Evolutionary conservation across 1,140 invertebrate species (phyloP).

Genomic region (Solen grandis): DNA sequence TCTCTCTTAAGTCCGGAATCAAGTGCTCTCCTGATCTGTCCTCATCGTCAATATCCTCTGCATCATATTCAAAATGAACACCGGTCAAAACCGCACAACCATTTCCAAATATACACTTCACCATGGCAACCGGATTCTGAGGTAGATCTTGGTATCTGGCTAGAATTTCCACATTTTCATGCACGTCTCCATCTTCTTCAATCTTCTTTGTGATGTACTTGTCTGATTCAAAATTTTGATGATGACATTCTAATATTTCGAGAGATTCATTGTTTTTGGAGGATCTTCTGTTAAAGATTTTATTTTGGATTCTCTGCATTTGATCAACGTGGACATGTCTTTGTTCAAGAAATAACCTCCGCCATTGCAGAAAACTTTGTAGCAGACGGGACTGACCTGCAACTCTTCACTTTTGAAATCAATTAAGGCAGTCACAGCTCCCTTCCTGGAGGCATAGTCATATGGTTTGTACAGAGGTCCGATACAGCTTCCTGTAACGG

Average conservation of each 20-base stretch:
- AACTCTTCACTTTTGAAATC: conserved; percentile 5
- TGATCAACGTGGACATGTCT: not conserved
- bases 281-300: not conserved
- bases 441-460: conserved; percentile 37
- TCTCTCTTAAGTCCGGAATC: conserved; percentile 25
- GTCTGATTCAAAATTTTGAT: not conserved
- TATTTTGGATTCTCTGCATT: not conserved
- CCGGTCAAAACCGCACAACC: conserved; percentile 34
- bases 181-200: not conserved
- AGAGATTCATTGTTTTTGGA: not conserved
- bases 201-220: not conserved
- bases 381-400: too few species aligned
- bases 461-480: conserved; percentile 47
- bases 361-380: conserved; percentile 37
- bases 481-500: conserved; percentile 30
- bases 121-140: conserved; percentile 13
- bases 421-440: conserved; percentile 12
- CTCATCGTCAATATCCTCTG: conserved; percentile 39
- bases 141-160: conserved; percentile 23
- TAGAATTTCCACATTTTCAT: conserved; percentile 4
- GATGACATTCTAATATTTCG: not conserved
- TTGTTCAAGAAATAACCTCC: conserved; percentile 20
- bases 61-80: conserved; percentile 30
- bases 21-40: conserved; percentile 12
- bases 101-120: conserved; percentile 11